A percentile compares a stretch with the other conserved stretches of the same genome.
Evolutionary conservation across 2,888 invertebrate genomes (phyloP).

Genomic region (Syrphus vitripennis): DNA sequence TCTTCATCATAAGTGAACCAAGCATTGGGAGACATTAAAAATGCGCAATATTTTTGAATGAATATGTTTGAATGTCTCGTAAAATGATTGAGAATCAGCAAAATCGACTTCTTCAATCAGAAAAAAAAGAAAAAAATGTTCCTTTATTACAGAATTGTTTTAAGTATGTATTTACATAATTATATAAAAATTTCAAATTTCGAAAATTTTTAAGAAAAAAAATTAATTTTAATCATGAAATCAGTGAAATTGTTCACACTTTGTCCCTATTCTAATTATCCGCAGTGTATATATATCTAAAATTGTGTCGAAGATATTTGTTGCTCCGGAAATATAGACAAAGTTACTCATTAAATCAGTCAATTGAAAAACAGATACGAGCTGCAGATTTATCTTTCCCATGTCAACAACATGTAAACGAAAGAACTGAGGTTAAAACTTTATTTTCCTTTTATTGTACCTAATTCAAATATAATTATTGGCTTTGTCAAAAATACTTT

Average conservation of each 20-base stretch:
- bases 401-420: not conserved
- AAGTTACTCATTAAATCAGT: not conserved
- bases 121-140: too few relatives aligned
- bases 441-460: not conserved
- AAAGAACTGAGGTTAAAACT: constrained; percentile 22
- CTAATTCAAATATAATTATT: too few relatives aligned
- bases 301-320: not conserved
- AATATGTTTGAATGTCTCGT: not conserved
- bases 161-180: too few relatives aligned
- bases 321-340: not conserved
- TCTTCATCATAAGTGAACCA: not conserved
- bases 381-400: not conserved
- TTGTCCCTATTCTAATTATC: not conserved
- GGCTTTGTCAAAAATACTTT: too few relatives aligned
- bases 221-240: too few relatives aligned
- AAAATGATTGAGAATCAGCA: too few relatives aligned
- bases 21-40: not conserved
- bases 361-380: not conserved
- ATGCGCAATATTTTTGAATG: not conserved
- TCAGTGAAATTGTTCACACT: not conserved
- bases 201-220: not conserved
- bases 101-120: too few relatives aligned
- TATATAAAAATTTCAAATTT: too few relatives aligned
- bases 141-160: too few relatives aligned
- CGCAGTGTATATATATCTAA: not conserved